These are phyloP conservation scores for Alosa alosa DNA, from an alignment of 2,113 vertebrate species.

Conservation along the genomic window DNA sequence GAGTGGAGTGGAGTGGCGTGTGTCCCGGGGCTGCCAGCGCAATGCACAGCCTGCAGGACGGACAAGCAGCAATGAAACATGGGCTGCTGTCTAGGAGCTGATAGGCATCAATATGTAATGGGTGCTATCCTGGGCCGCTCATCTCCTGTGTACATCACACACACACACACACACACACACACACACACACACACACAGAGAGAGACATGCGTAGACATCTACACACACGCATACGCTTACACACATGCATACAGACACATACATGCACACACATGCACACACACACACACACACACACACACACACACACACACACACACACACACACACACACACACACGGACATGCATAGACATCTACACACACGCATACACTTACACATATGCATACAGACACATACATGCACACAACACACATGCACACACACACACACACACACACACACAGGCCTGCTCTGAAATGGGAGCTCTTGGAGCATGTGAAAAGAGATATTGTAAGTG, in stretches of 20 bases:
- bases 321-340: neutral
- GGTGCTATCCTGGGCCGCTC: conserved; percentile 14
- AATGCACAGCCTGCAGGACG: conserved; percentile 55
- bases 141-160: conserved; percentile 19
- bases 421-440: neutral
- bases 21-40: conserved; percentile 68
- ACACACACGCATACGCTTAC: neutral
- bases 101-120: conserved; percentile 87
- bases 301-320: neutral
- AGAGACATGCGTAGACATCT: neutral
- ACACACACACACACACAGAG: neutral
- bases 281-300: neutral
- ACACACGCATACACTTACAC: neutral
- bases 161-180: neutral
- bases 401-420: neutral
- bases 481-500: neutral
- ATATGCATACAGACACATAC: neutral
- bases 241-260: neutral
- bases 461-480: neutral
- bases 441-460: neutral
- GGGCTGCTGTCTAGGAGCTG: conserved; percentile 71
- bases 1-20: too few species aligned
- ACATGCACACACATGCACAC: neutral
- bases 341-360: neutral
- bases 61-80: conserved; percentile 82